Conservation (phyloP, 2,888 invertebrate species). For the Lycaena phlaeas region DNA sequence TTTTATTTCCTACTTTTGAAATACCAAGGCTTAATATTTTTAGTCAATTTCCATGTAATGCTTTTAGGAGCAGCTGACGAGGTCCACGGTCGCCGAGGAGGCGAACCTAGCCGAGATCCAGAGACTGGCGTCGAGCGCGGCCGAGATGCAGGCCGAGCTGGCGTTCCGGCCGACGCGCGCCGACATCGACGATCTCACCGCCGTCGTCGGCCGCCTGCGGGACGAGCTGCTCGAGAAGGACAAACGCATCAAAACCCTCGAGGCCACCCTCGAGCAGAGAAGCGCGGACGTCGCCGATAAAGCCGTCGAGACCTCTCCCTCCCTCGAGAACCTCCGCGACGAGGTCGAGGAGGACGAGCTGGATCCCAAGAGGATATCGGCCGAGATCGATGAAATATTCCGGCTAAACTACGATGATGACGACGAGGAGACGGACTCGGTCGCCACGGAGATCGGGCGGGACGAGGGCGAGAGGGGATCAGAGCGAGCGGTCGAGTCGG, state of each 20-base stretch:
- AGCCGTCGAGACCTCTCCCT: slow-evolving; percentile 24
- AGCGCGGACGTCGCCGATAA: slow-evolving; percentile 26
- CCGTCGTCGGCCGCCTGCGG: slow-evolving; percentile 42
- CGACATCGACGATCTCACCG: slow-evolving; percentile 71
- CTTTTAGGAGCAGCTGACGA: slow-evolving; percentile 48
- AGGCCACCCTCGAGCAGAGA: slow-evolving; percentile 21
- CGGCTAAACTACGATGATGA: slow-evolving; percentile 57
- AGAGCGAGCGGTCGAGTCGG: slow-evolving; percentile 31
- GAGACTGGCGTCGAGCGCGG: slow-evolving; percentile 57
- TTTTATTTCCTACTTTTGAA: too few species aligned
- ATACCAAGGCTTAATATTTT: neutral
- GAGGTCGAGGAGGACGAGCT: slow-evolving; percentile 26
- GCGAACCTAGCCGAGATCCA: slow-evolving; percentile 72
- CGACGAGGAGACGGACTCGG: slow-evolving; percentile 55
- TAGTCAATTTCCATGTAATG: too few species aligned
- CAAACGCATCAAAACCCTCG: slow-evolving; percentile 30
- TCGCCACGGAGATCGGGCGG: slow-evolving; percentile 43
- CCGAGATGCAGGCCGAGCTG: slow-evolving; percentile 72
- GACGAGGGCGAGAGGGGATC: slow-evolving; percentile 28
- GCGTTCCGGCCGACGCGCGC: slow-evolving; percentile 73
- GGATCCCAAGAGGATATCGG: slow-evolving; percentile 50
- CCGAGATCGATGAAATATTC: slow-evolving; percentile 65
- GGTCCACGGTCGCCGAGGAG: slow-evolving; percentile 67
- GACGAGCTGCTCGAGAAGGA: slow-evolving; percentile 34
- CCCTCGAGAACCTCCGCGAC: slow-evolving; percentile 29